A percentile compares a stretch with the other conserved stretches of the same genome.
These are phyloP conservation scores for Sceloporus tristichus DNA, from an alignment of 2,113 vertebrate genomes.

Conservation along the genomic window DNA sequence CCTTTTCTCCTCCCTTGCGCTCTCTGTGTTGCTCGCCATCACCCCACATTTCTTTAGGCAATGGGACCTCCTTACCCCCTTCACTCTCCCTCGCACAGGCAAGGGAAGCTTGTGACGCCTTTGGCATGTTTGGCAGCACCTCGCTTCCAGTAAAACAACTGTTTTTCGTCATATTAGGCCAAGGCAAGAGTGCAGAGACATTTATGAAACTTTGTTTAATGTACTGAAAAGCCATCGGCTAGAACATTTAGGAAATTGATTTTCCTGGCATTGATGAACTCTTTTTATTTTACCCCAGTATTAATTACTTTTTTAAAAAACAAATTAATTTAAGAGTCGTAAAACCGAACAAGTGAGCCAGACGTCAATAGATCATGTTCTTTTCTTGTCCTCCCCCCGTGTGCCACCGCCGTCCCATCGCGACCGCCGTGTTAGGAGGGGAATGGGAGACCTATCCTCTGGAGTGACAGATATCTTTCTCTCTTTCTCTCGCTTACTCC, in stretches of 20 bases:
- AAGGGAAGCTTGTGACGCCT: conserved; percentile 52
- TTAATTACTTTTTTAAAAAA: conserved; percentile 87
- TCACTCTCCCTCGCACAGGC: not conserved
- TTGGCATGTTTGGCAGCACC: conserved; percentile 63
- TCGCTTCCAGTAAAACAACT: conserved; percentile 84
- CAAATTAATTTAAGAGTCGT: conserved; percentile 91
- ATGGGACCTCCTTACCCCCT: not conserved
- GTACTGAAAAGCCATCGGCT: conserved; percentile 91
- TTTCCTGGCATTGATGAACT: conserved; percentile 92
- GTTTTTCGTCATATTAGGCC: conserved; percentile 83
- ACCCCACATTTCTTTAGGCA: not conserved
- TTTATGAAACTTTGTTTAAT: conserved; percentile 94
- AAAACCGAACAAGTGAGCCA: conserved; percentile 89
- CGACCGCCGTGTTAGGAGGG: conserved; percentile 24
- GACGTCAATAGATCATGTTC: conserved; percentile 83
- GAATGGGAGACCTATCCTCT: conserved; percentile 24
- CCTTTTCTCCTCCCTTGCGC: not conserved
- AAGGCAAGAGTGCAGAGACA: conserved; percentile 83
- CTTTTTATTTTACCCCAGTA: conserved; percentile 89
- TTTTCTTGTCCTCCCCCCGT: conserved; percentile 51
- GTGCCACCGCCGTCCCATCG: conserved; percentile 32
- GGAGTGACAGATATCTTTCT: not conserved
- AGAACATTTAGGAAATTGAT: conserved; percentile 93
- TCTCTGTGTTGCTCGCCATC: not conserved
- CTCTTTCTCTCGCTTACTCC: conserved; percentile 30